A percentile compares a stretch with the other conserved stretches of the same genome.
Evolutionary conservation across 2,797 vertebrate genomes (phyloP).

Genomic region (Alexandromys oeconomus): DNA sequence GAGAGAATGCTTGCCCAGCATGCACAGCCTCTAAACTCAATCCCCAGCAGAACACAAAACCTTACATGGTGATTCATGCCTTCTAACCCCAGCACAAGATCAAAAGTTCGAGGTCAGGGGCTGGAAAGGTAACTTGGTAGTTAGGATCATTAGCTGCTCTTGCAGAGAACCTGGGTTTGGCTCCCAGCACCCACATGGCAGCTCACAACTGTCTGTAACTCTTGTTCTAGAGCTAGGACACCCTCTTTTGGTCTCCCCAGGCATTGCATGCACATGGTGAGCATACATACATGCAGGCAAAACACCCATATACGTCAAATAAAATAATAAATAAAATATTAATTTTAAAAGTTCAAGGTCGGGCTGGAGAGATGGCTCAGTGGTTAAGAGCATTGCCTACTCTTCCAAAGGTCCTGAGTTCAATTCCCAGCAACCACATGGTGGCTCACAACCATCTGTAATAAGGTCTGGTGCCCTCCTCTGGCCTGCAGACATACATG

Average conservation of each 20-base stretch:
- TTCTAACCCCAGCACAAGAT: background rate
- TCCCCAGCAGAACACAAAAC: background rate
- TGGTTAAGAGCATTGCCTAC: too few relatives aligned
- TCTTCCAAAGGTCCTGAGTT: too few relatives aligned
- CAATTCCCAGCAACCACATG: too few relatives aligned
- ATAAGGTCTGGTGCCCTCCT: too few relatives aligned
- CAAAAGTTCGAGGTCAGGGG: background rate
- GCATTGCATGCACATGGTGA: background rate
- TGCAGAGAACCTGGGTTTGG: background rate
- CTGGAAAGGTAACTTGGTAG: background rate
- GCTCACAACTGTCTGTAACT: background rate
- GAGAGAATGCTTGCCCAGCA: background rate
- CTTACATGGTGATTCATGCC: accelerated
- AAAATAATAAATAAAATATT: background rate
- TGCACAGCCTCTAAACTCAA: background rate
- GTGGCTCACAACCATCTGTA: too few relatives aligned
- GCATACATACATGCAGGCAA: background rate
- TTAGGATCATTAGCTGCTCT: background rate
- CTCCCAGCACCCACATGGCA: too few relatives aligned
- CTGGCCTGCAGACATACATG: too few relatives aligned
- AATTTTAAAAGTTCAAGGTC: background rate
- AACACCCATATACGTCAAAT: background rate
- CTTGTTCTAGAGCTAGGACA: background rate
- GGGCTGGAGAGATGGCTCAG: too few relatives aligned
- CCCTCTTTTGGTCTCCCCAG: background rate